Conservation (phyloP, 2,888 invertebrate species). For the Acronicta psi region DNA sequence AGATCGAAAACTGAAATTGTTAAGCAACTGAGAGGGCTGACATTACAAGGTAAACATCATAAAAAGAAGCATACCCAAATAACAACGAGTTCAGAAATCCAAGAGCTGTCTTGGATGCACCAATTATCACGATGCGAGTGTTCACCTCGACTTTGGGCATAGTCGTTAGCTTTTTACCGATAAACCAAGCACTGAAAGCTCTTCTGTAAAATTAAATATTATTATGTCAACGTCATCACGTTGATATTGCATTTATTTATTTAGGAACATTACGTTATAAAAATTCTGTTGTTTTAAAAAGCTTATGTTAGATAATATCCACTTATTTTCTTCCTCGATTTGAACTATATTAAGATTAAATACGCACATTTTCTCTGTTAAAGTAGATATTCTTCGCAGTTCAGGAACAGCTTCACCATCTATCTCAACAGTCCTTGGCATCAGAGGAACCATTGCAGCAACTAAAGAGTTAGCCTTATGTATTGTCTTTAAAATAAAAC, state of each 20-base stretch:
- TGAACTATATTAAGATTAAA: too few species aligned
- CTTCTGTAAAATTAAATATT: conserved; percentile 64
- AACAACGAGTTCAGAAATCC: conserved; percentile 90
- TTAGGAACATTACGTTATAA: too few species aligned
- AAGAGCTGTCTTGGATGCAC: conserved; percentile 90
- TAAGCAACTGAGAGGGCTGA: too few species aligned
- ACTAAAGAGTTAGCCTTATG: conserved; percentile 76
- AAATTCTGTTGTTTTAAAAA: too few species aligned
- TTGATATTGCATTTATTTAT: too few species aligned
- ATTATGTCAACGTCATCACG: too few species aligned
- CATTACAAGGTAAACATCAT: too few species aligned
- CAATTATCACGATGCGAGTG: conserved; percentile 90
- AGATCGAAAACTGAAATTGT: too few species aligned
- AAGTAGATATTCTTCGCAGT: conserved; percentile 56
- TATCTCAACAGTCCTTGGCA: conserved; percentile 72
- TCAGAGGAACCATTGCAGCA: conserved; percentile 74
- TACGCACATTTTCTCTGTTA: conserved; percentile 70
- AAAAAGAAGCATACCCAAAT: conserved; percentile 80
- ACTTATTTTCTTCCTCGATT: too few species aligned
- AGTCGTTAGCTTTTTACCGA: conserved; percentile 84
- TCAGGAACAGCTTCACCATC: conserved; percentile 64
- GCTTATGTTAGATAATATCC: too few species aligned
- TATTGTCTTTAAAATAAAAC: conserved; percentile 61
- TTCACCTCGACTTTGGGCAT: conserved; percentile 85
- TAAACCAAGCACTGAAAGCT: conserved; percentile 78